Evolutionary conservation across 2,888 invertebrate genomes (phyloP).

Genomic region (Apamea sordens): DNA sequence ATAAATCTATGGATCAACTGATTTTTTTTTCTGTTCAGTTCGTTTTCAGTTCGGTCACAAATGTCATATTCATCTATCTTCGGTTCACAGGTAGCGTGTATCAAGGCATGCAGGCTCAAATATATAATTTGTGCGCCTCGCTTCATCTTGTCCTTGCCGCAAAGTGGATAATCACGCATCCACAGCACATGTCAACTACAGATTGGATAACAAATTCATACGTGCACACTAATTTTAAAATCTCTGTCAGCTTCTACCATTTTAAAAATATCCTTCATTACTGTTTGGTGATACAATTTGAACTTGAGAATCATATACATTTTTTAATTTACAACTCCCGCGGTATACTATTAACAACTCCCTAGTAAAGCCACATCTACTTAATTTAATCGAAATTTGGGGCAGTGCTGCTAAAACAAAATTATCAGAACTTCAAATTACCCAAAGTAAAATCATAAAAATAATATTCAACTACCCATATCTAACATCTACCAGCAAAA

Average conservation of each 20-base stretch:
- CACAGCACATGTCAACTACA: constrained; percentile 77
- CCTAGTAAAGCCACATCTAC: no score
- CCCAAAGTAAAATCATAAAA: no score
- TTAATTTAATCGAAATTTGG: no score
- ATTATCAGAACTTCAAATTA: no score
- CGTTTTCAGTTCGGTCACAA: constrained; percentile 10
- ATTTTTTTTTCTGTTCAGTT: no score
- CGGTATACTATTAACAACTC: no score
- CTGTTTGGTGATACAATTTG: constrained; percentile 54
- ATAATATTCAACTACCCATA: no score
- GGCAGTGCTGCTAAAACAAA: no score
- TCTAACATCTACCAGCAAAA: no score
- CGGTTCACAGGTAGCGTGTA: constrained; percentile 29
- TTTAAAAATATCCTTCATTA: constrained; percentile 69
- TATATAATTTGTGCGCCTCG: constrained; percentile 73
- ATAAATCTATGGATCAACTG: no score
- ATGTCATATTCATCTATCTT: constrained; percentile 44
- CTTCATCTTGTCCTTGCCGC: constrained; percentile 79
- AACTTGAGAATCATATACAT: constrained; percentile 19
- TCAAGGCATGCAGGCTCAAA: constrained; percentile 51
- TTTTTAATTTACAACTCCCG: no score
- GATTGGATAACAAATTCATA: constrained; percentile 85
- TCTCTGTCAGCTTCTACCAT: constrained; percentile 41
- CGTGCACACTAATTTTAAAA: constrained; percentile 79
- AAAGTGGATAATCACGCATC: constrained; percentile 89